phyloP scores from a whole-genome alignment of 37 sponge, comb jelly and placozoan genomes.

The Diacarnus erythraeanus region DNA sequence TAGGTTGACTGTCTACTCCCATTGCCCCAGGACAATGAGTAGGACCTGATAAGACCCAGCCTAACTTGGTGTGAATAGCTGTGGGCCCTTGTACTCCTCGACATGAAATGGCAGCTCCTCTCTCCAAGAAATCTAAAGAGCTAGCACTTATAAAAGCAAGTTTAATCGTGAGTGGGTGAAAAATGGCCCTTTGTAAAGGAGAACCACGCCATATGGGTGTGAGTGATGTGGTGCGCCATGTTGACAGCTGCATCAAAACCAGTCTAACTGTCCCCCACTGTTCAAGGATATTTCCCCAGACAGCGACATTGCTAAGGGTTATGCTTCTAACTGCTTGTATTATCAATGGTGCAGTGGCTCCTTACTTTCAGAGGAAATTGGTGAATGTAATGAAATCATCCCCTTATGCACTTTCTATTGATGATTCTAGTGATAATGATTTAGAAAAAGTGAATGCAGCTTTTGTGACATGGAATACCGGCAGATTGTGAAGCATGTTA shows the following conservation, averaged over 20 bases:
- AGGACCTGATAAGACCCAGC: no score
- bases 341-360: conserved; percentile 55
- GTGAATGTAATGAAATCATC: conserved; percentile 44
- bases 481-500: conserved; percentile 56
- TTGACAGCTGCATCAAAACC: no score
- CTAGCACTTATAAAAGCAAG: conserved; percentile 46
- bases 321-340: conserved; percentile 74
- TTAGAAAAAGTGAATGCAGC: conserved; percentile 65
- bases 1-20: no score
- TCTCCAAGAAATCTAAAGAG: conserved; percentile 24
- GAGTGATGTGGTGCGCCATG: no score
- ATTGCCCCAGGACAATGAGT: no score
- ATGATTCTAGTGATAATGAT: conserved; percentile 71
- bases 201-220: no score
- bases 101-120: no score
- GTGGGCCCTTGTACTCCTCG: no score
- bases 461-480: conserved; percentile 63
- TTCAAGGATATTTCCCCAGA: no score
- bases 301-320: no score
- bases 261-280: conserved; percentile 26
- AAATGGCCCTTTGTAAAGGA: conserved; percentile 32
- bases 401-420: conserved; percentile 62
- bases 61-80: no score
- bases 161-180: conserved; percentile 30
- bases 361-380: conserved; percentile 34